phyloP scores from a whole-genome alignment of 1,140 invertebrate species.

The Heliconius melpomene region DNA sequence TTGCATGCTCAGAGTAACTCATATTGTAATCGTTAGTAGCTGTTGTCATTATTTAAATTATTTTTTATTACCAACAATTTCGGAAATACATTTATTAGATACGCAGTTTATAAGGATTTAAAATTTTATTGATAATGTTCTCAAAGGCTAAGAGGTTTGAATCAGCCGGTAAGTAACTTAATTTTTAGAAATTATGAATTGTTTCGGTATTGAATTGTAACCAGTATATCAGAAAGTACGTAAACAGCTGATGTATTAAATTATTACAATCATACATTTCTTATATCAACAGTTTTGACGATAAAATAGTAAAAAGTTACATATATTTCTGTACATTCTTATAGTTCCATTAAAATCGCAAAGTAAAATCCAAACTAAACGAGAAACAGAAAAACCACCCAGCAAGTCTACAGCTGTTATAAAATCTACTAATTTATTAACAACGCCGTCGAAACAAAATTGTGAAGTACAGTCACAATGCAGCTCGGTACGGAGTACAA shows the following conservation, averaged over 20 bases:
- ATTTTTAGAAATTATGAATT: neutral
- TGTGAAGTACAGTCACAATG: slow-evolving; percentile 60
- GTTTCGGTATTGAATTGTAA: neutral
- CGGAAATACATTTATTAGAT: neutral
- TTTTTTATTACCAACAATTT: neutral
- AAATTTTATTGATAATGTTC: slow-evolving; percentile 52
- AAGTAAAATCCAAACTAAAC: slow-evolving; percentile 45
- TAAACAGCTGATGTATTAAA: too few species aligned
- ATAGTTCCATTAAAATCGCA: neutral
- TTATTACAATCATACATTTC: neutral
- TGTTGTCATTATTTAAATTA: neutral
- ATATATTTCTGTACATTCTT: neutral
- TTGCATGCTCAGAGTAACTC: neutral
- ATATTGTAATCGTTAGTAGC: neutral
- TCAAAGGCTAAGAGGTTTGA: slow-evolving; percentile 75
- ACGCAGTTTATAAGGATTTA: neutral
- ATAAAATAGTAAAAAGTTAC: neutral
- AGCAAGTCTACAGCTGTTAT: slow-evolving; percentile 14
- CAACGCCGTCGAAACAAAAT: slow-evolving; percentile 47
- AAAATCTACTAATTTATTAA: slow-evolving; percentile 39
- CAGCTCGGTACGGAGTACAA: slow-evolving; percentile 58
- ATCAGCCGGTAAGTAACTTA: slow-evolving; percentile 56
- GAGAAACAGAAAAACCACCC: slow-evolving; percentile 46
- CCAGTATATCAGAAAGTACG: neutral
- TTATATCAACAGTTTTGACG: neutral